Conservation (phyloP, 92 coral and sea anemone genomes). For the Porites rus region DNA sequence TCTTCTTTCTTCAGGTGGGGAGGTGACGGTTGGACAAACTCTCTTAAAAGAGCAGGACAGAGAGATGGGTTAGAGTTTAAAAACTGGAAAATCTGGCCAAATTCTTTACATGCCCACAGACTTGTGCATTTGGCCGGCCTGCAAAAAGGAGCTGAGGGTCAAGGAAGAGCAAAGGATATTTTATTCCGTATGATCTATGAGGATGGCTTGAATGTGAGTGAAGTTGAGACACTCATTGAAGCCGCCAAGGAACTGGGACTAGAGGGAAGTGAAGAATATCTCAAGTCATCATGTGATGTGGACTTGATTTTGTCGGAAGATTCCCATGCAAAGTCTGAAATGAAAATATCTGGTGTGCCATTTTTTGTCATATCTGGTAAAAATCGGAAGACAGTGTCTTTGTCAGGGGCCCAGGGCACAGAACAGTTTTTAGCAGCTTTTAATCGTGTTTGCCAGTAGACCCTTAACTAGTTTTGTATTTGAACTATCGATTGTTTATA, state of each 20-base stretch:
- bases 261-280: conserved; percentile 63
- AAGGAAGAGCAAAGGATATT: conserved; percentile 77
- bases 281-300: conserved; percentile 66
- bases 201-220: conserved; percentile 82
- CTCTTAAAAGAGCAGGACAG: conserved; percentile 73
- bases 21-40: conserved; percentile 81
- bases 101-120: conserved; percentile 80
- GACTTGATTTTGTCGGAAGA: conserved; percentile 74
- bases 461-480: too few relatives aligned
- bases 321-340: conserved; percentile 69
- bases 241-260: conserved; percentile 79
- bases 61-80: conserved; percentile 78
- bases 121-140: conserved; percentile 76
- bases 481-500: too few relatives aligned
- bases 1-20: conserved; percentile 70
- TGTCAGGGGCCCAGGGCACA: conserved; percentile 81
- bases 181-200: conserved; percentile 85
- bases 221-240: conserved; percentile 59
- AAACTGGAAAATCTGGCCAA: conserved; percentile 88
- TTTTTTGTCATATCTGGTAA: conserved; percentile 64
- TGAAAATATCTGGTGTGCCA: conserved; percentile 85
- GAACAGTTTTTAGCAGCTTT: conserved; percentile 63
- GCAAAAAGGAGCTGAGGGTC: conserved; percentile 74
- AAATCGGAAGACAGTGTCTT: conserved; percentile 35
- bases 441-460: conserved; percentile 13